Percentiles rank a stretch among this genome's conserved stretches.
These are phyloP conservation scores for Rhombomys opimus DNA, from an alignment of 2,113 vertebrate species.

Conservation along the genomic window DNA sequence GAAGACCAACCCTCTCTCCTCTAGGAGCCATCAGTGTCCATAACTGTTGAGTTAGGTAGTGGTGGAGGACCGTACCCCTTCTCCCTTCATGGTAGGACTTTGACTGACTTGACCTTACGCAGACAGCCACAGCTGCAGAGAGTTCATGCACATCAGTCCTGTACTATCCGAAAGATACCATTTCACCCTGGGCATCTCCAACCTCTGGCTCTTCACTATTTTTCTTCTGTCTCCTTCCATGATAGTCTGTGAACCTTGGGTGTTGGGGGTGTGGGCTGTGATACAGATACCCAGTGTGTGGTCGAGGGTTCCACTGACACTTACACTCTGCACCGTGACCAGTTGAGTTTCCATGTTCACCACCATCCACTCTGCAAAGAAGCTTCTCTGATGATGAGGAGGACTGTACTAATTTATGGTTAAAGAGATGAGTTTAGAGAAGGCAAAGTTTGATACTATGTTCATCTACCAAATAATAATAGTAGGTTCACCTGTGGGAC, in stretches of 20 bases:
- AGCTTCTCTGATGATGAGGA: neutral
- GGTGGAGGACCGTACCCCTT: neutral
- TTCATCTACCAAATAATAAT: neutral
- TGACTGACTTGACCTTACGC: too few relatives aligned
- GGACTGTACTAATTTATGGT: neutral
- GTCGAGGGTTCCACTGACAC: neutral
- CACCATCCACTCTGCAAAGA: neutral
- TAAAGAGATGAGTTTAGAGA: neutral
- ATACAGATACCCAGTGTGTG: neutral
- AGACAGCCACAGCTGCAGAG: neutral
- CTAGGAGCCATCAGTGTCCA: too few relatives aligned
- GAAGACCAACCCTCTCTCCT: neutral
- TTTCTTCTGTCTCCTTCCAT: neutral
- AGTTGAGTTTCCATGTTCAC: neutral
- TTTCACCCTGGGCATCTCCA: neutral
- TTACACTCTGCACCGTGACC: neutral
- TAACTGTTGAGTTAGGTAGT: neutral
- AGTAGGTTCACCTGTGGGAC: neutral
- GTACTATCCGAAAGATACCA: neutral
- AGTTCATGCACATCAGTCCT: accelerated
- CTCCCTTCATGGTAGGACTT: neutral
- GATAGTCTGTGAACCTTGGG: neutral
- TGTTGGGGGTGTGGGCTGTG: neutral
- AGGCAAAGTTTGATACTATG: too few relatives aligned
- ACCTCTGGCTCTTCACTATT: neutral